Evolutionary conservation across 1,140 invertebrate genomes (phyloP).

Genomic region (Schlechtendalia chinensis): DNA sequence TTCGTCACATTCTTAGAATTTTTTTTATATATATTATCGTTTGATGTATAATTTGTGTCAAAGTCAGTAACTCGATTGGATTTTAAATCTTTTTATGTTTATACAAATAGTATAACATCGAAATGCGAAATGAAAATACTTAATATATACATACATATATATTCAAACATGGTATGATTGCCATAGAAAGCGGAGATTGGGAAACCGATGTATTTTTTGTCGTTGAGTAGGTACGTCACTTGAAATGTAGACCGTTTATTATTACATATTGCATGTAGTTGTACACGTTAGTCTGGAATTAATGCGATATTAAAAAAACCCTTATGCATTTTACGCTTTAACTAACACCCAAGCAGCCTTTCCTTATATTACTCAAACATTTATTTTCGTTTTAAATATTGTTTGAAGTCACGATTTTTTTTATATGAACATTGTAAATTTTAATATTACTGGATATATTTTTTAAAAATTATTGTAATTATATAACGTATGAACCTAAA

Average conservation of each 20-base stretch:
- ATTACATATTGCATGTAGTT: background rate
- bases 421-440: too few species aligned
- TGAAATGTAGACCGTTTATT: constrained; percentile 2
- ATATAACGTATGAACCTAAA: too few species aligned
- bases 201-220: background rate
- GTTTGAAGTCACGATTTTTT: too few species aligned
- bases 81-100: constrained; percentile 4
- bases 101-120: background rate
- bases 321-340: too few species aligned
- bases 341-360: too few species aligned
- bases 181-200: background rate
- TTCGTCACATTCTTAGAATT: background rate
- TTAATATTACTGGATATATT: too few species aligned
- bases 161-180: constrained; percentile 2
- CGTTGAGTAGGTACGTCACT: background rate
- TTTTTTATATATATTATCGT: background rate
- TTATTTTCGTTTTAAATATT: too few species aligned
- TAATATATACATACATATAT: constrained; percentile 24
- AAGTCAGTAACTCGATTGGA: constrained; percentile 10
- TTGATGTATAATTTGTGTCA: background rate
- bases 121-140: background rate
- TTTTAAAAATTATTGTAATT: too few species aligned
- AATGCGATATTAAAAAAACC: too few species aligned
- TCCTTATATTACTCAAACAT: too few species aligned
- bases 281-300: background rate